These are phyloP conservation scores for Archegozetes longisetosus DNA, from an alignment of 1,140 invertebrate species.

Conservation along the genomic window DNA sequence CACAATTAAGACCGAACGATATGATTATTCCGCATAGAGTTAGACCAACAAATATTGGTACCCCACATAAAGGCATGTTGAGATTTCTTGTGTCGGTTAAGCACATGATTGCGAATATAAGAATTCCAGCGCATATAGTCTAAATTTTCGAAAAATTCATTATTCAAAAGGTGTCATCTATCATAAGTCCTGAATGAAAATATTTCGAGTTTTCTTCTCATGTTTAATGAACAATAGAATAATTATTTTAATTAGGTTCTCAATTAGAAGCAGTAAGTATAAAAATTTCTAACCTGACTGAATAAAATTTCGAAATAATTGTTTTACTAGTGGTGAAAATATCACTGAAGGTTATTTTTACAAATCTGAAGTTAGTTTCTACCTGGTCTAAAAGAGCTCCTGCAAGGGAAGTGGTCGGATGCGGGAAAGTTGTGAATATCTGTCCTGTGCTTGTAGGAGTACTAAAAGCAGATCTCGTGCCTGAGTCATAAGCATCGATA, in stretches of 20 bases:
- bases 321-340: too few species aligned
- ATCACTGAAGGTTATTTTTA: neutral
- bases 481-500: conserved; percentile 31
- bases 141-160: conserved; percentile 24
- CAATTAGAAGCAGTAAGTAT: too few species aligned
- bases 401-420: neutral
- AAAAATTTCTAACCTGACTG: too few species aligned
- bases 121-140: conserved; percentile 40
- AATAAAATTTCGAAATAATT: too few species aligned
- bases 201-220: too few species aligned
- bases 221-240: too few species aligned
- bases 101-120: conserved; percentile 36
- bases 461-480: neutral
- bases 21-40: conserved; percentile 39
- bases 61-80: conserved; percentile 24
- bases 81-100: conserved; percentile 36
- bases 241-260: too few species aligned
- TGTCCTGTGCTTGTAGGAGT: neutral
- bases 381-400: neutral
- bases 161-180: too few species aligned
- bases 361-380: neutral
- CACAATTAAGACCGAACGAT: conserved; percentile 40
- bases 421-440: conserved; percentile 5
- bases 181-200: too few species aligned
- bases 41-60: conserved; percentile 23